Evolutionary conservation across 2,797 vertebrate species (phyloP), one percentile per base, ranked within the genome.

Genomic region (Gobio occitaniae): DNA sequence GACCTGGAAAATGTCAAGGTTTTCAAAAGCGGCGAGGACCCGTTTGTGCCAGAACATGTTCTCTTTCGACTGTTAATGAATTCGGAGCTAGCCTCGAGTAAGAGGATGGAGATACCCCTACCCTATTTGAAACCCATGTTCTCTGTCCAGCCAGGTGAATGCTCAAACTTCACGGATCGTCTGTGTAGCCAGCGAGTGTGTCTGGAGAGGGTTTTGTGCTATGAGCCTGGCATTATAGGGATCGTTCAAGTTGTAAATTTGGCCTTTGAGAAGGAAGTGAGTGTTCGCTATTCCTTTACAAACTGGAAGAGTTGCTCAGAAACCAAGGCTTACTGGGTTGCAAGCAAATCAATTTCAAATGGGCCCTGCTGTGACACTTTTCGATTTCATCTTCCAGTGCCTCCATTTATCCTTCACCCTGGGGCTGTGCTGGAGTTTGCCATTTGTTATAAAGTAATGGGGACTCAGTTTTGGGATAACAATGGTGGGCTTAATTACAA

Each of bases 401-500:
- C 97, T 21, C 96, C 98, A 0, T 99, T 97, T 85, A 91, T 96
- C 56, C 94, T 98, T 86, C 94, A 95, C 79, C 95, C 97, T 6
- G 97, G 96, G 84, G 95, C 97, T 3, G 90, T 93, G 0, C 91
- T 99, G 68, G 96, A 99, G 92, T 99, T 99, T 89, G 98, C 97
- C 0, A 93, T 97, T 84, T 94, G 94, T 65, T 99, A 99, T 91
- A 95, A 85, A 80, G 97, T 97, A 78, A 91, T 92, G 0, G 96
- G 96, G 5, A 86, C 83, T 47, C 97, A 98, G 91, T 96, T 96
- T 86, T 99, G 98, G 98, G 98, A 99, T 94, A 99, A 97, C 93
- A 98, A 99, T 75, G 59, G 92, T 15, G 96, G 97, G 41, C 92
- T 92, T 16, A 97, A 99, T 94, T 99, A 99, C 90, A 97, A 94